A percentile compares a stretch with the other conserved stretches of the same genome.
Conservation (phyloP, 2,888 invertebrate genomes). For the Dicycla oo region DNA sequence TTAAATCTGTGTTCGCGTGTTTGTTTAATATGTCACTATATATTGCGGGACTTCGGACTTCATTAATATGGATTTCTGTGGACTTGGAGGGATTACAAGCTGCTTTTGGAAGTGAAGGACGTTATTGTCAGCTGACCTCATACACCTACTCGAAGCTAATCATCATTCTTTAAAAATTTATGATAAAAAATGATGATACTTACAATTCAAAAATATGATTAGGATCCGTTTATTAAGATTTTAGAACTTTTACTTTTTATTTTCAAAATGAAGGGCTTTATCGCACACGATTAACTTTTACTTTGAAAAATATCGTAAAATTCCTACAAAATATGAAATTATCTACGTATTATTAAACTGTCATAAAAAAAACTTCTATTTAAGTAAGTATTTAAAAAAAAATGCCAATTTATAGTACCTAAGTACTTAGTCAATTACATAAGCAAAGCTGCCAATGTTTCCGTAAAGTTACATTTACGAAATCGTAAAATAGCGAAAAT, state of each 20-base stretch:
- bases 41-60: constrained; percentile 44
- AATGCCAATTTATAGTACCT: constrained; percentile 8
- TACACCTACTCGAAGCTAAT: not conserved
- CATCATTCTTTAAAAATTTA: not conserved
- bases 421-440: constrained; percentile 10
- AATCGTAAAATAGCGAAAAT: constrained; percentile 48
- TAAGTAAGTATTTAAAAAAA: not conserved
- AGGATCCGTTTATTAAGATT: not conserved
- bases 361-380: not conserved
- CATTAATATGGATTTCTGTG: constrained; percentile 58
- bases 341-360: not conserved
- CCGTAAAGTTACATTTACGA: constrained; percentile 19
- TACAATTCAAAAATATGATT: not conserved
- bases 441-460: constrained; percentile 17
- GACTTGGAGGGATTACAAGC: constrained; percentile 32
- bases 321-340: not conserved
- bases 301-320: not conserved
- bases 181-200: not conserved
- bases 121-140: constrained; percentile 23
- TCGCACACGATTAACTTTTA: too few species aligned
- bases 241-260: too few species aligned
- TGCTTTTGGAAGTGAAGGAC: constrained; percentile 28
- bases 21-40: constrained; percentile 62
- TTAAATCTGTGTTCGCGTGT: constrained; percentile 66
- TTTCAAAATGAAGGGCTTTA: too few species aligned